phyloP scores from a whole-genome alignment of 1,140 invertebrate species.

The Drosophila sp. region DNA sequence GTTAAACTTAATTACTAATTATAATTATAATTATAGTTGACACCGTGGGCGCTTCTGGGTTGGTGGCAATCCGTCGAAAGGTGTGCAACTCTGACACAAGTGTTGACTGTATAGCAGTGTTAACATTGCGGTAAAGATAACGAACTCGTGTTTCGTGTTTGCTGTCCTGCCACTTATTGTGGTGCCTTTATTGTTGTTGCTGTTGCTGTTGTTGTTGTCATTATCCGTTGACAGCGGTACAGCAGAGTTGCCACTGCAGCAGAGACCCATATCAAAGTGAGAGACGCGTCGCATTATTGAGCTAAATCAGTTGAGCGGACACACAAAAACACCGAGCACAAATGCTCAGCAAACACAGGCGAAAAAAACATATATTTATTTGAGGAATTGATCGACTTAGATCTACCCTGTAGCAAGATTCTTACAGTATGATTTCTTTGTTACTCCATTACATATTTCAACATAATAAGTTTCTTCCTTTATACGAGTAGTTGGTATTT shows the following conservation, averaged over 20 bases:
- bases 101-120: constrained; percentile 9
- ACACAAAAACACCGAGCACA: constrained; percentile 9
- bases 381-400: neutral
- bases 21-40: constrained; percentile 1
- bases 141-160: constrained; percentile 37
- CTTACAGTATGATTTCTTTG: too few relatives aligned
- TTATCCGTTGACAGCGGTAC: constrained; percentile 40
- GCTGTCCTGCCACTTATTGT: constrained; percentile 40
- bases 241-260: constrained; percentile 4
- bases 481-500: too few relatives aligned
- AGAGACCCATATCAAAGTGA: constrained; percentile 42
- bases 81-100: neutral
- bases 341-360: constrained; percentile 9
- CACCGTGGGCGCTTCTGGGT: neutral
- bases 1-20: neutral
- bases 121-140: constrained; percentile 41
- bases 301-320: constrained; percentile 36
- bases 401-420: neutral
- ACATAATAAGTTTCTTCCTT: too few relatives aligned
- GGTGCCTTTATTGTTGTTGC: neutral
- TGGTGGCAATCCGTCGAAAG: neutral
- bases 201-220: constrained; percentile 18
- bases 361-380: neutral
- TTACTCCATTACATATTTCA: too few relatives aligned
- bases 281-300: constrained; percentile 49